Conservation (phyloP, 2,113 vertebrate genomes). For the Lonchura striata region DNA sequence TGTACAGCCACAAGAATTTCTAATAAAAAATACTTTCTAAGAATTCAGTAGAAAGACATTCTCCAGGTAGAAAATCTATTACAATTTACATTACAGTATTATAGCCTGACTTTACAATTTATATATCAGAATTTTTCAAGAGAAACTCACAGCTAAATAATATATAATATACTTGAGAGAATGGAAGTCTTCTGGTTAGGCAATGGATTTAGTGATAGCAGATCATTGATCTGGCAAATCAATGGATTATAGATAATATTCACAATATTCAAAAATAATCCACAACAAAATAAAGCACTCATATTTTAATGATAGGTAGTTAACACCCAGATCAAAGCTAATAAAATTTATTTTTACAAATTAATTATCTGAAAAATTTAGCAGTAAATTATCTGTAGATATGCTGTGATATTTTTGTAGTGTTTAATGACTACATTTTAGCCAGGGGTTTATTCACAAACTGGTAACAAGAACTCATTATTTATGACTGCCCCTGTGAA, state of each 20-base stretch:
- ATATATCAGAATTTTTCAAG: background rate
- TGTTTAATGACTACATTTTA: constrained; percentile 24
- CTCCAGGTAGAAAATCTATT: background rate
- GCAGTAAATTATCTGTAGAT: background rate
- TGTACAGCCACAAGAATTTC: background rate
- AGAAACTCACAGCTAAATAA: background rate
- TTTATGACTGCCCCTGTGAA: background rate
- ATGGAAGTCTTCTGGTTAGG: background rate
- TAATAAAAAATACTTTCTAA: background rate
- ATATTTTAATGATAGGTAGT: background rate
- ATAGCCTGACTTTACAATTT: background rate
- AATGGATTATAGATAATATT: background rate
- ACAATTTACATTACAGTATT: background rate
- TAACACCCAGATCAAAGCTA: background rate
- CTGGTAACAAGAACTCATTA: background rate
- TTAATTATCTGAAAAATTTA: constrained; percentile 26
- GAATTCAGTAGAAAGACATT: background rate
- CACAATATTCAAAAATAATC: background rate
- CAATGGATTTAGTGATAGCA: background rate
- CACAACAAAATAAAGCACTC: background rate
- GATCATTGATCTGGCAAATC: background rate
- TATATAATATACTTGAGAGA: background rate
- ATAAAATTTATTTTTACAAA: constrained; percentile 33
- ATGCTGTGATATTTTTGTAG: background rate
- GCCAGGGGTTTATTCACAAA: background rate